Base-by-base conservation (phyloP, 2,797 vertebrate species). In the Crossoptilon crossoptilon region DNA sequence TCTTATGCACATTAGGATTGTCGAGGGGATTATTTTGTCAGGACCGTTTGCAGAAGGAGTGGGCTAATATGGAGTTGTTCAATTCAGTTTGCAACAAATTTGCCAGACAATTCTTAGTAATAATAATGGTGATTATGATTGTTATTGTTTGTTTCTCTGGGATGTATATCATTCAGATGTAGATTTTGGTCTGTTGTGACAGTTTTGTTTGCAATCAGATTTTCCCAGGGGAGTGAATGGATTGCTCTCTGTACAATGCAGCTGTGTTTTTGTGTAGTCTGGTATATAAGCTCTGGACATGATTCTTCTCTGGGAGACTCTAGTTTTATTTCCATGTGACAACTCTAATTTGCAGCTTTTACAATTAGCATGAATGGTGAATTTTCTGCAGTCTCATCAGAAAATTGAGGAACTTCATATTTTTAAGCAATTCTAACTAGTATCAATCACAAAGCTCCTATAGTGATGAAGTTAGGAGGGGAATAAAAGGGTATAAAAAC, bases 261-360 rank as follows among this genome's bases (percentile, higher is more conserved):
- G 88, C 86, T 96, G 90, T 96, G 84, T 93, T 95, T 55, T 96
- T 94, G 78, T 67, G 66, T 94, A 90, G 84, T 48, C 86, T 90
- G 29, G 44, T 87, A 59, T 21, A 59, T 24, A 74, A 91, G 31
- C 19, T 76, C 41, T 77, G 88, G 91, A 88, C 95, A 84, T 11
- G 16, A 77, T 80, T 93, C 58, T 87, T 79, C 48, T 84, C 71
- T 76, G 53, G 63, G 23, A 90, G 21, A 26, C 41, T 93, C 56
- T 87, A 26, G 26, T 59, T 91, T 88, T 88, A 64, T 88, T 79
- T 91, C 49, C 29, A 39, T 76, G 53, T 59, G 24, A 69, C 39
- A 76, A 63, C 35, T 48, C 12, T 72, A 85, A 87, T 91, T 72
- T 3, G 4, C 3, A 11, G 35, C 35, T 92, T 92, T 85, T 86